These are phyloP conservation scores for Antitype chi DNA, from an alignment of 2,888 invertebrate genomes.

Conservation along the genomic window DNA sequence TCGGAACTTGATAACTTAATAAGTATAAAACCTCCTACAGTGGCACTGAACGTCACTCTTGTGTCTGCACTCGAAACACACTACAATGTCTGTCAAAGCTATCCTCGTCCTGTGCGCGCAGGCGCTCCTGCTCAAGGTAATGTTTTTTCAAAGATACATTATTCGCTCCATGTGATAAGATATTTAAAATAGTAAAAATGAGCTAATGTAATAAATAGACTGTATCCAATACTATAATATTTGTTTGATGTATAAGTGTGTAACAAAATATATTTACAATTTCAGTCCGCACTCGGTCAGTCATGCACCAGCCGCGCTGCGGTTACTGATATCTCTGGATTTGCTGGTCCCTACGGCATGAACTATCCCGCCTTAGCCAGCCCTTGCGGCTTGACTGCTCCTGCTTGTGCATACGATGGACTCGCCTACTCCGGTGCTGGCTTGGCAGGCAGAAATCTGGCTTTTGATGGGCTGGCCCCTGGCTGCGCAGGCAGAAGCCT, in stretches of 20 bases:
- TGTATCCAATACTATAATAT: too few species aligned
- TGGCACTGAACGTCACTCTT: slow-evolving; percentile 28
- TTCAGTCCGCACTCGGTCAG: slow-evolving; percentile 38
- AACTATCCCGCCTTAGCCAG: not conserved
- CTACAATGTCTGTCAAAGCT: slow-evolving; percentile 70
- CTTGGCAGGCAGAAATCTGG: slow-evolving; percentile 7
- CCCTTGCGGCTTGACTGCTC: slow-evolving; percentile 5
- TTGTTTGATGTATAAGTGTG: too few species aligned
- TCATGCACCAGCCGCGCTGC: slow-evolving; percentile 37
- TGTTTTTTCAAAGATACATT: not conserved
- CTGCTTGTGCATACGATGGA: slow-evolving; percentile 11
- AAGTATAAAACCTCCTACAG: slow-evolving; percentile 22
- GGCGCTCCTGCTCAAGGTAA: slow-evolving; percentile 17
- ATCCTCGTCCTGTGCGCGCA: slow-evolving; percentile 25
- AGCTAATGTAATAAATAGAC: too few species aligned
- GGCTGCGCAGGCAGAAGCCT: not conserved
- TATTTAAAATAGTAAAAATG: too few species aligned
- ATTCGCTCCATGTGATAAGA: not conserved
- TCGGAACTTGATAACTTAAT: slow-evolving; percentile 3
- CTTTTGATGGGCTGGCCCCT: too few species aligned
- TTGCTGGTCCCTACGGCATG: slow-evolving; percentile 20
- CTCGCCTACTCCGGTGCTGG: slow-evolving; percentile 5
- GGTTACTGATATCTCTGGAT: slow-evolving; percentile 32
- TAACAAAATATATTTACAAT: too few species aligned
- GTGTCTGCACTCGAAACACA: slow-evolving; percentile 37